Percentiles rank a stretch among this genome's conserved stretches.
Conservation (phyloP, 2,113 vertebrate species). For the Hippocampus abdominalis region DNA sequence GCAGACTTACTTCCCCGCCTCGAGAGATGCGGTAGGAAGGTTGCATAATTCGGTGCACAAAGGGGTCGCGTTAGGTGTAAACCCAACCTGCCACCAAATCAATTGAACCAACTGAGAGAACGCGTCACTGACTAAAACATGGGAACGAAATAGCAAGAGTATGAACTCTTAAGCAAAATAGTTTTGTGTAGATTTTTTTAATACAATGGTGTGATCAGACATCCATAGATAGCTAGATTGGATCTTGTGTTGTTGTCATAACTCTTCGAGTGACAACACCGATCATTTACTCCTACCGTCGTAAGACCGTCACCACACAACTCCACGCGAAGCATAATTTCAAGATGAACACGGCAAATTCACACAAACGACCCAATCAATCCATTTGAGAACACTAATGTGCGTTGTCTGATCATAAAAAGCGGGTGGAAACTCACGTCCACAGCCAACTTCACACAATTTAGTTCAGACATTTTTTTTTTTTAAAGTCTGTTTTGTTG, state of each 20-base stretch:
- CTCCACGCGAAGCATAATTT: background rate
- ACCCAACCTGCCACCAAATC: background rate
- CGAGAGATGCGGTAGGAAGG: background rate
- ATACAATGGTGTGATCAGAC: background rate
- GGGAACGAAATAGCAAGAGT: background rate
- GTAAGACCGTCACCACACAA: background rate
- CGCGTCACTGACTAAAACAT: background rate
- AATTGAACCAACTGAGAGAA: background rate
- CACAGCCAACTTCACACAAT: slow-evolving; percentile 5
- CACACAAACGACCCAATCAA: background rate
- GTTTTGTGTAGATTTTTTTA: background rate
- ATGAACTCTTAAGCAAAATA: background rate
- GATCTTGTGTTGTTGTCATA: too few species aligned
- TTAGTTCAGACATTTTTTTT: background rate
- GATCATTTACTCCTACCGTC: background rate
- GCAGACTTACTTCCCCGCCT: slow-evolving; percentile 1
- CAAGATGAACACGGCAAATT: background rate
- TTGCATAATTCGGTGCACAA: slow-evolving; percentile 11
- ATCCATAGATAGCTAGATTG: background rate
- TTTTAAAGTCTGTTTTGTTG: background rate
- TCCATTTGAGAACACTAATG: background rate
- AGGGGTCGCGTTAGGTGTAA: background rate
- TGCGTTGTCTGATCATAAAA: background rate
- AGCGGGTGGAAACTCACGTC: background rate
- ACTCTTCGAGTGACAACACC: too few species aligned